Evolutionary conservation across 1,140 invertebrate species (phyloP).

Genomic region (Lepidurus arcticus): DNA sequence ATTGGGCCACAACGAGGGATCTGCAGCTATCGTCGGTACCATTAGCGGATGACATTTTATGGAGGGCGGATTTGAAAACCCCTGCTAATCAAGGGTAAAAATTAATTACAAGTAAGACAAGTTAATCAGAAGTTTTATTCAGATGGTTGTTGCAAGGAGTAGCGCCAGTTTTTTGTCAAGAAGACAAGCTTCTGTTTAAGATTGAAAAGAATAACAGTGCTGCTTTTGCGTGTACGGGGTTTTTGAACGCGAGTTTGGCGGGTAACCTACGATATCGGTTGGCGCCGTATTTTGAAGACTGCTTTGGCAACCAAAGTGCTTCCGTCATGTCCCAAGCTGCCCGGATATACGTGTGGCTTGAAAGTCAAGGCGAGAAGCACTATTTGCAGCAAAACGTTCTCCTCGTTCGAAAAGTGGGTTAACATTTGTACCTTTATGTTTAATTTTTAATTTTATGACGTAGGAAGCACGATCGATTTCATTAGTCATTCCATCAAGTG

Average conservation of each 20-base stretch:
- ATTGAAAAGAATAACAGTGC: constrained; percentile 40
- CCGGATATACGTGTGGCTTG: constrained; percentile 41
- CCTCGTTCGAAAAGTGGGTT: background rate
- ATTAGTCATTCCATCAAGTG: constrained; percentile 35
- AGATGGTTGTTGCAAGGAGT: constrained; percentile 35
- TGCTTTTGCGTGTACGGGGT: constrained; percentile 43
- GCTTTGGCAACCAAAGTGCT: constrained; percentile 26
- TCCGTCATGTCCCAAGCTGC: constrained; percentile 29
- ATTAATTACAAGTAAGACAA: background rate
- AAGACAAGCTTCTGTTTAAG: constrained; percentile 40
- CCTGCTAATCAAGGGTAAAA: constrained; percentile 34
- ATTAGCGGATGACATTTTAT: constrained; percentile 38
- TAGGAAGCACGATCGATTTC: constrained; percentile 37
- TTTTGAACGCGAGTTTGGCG: constrained; percentile 40
- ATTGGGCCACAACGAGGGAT: constrained; percentile 43
- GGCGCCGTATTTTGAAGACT: constrained; percentile 37
- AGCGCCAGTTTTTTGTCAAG: constrained; percentile 41
- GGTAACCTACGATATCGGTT: constrained; percentile 44
- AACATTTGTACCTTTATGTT: background rate
- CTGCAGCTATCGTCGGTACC: constrained; percentile 40
- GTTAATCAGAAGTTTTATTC: constrained; percentile 26
- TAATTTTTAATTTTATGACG: constrained; percentile 2
- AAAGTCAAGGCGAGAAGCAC: constrained; percentile 41
- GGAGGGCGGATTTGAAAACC: constrained; percentile 43
- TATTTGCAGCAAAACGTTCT: constrained; percentile 35